These are phyloP conservation scores for Scortum barcoo DNA, from an alignment of 2,113 vertebrate species.

Conservation along the genomic window DNA sequence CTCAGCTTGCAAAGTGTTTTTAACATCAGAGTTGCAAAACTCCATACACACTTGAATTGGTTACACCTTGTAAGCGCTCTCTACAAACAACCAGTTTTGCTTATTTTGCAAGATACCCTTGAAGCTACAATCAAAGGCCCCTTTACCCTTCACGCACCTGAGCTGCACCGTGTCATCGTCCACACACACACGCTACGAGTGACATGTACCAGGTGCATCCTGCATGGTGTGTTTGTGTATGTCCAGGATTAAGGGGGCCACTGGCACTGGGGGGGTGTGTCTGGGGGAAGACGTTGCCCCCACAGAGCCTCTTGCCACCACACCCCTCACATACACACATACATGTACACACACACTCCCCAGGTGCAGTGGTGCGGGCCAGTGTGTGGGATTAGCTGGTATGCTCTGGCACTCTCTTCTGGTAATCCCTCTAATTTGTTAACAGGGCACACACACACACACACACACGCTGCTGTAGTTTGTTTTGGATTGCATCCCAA, in stretches of 20 bases:
- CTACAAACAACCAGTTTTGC: too few species aligned
- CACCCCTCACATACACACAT: slow-evolving; percentile 20
- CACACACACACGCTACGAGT: background rate
- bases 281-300: slow-evolving; percentile 3
- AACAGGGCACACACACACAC: slow-evolving; percentile 73
- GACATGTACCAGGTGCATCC: slow-evolving; percentile 29
- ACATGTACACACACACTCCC: slow-evolving; percentile 38
- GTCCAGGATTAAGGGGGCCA: slow-evolving; percentile 54
- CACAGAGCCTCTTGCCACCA: slow-evolving; percentile 23
- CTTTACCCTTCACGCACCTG: background rate
- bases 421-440: slow-evolving; percentile 85
- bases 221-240: background rate
- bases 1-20: background rate
- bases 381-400: slow-evolving; percentile 76
- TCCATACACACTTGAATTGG: background rate
- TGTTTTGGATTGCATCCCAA: slow-evolving; percentile 45
- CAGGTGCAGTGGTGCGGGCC: slow-evolving; percentile 77
- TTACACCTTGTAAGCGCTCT: background rate
- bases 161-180: background rate
- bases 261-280: slow-evolving; percentile 8
- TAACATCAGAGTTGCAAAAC: background rate
- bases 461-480: slow-evolving; percentile 23
- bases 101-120: background rate
- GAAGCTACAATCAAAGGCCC: background rate
- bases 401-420: slow-evolving; percentile 80